Evolutionary conservation across 2,797 vertebrate species (phyloP).

Genomic region (Australoheros facetus): DNA sequence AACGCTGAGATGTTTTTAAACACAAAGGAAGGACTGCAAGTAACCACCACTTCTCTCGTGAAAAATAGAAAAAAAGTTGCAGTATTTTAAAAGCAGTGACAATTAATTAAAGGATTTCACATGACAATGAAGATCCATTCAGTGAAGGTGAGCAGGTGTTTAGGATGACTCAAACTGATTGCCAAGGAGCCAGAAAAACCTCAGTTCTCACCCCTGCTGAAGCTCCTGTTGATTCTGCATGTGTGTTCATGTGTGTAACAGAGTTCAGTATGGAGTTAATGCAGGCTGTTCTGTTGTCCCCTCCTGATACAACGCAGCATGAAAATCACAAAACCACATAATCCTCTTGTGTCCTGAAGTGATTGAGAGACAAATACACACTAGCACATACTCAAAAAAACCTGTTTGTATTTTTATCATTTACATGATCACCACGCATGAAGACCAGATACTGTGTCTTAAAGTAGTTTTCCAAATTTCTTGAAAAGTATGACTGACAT

Average conservation of each 20-base stretch:
- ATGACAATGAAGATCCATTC: background rate
- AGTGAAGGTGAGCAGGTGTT: slow-evolving; percentile 3
- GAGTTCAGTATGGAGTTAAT: slow-evolving; percentile 10
- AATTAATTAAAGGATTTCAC: background rate
- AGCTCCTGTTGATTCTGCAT: slow-evolving; percentile 31
- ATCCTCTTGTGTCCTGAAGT: slow-evolving; percentile 10
- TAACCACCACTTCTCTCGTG: background rate
- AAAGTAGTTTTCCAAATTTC: background rate
- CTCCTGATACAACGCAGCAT: slow-evolving; percentile 26
- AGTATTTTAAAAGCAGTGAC: background rate
- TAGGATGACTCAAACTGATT: slow-evolving; percentile 13
- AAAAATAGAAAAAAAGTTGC: background rate
- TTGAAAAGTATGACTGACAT: background rate
- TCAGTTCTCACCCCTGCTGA: slow-evolving; percentile 19
- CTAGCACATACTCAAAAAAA: background rate
- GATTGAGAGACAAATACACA: background rate
- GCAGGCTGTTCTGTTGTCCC: slow-evolving; percentile 1
- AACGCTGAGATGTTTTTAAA: background rate
- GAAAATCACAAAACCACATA: slow-evolving; percentile 22
- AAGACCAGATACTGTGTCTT: background rate
- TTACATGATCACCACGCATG: background rate
- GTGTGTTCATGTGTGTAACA: slow-evolving; percentile 13
- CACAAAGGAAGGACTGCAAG: background rate
- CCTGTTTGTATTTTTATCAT: background rate
- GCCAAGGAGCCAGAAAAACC: slow-evolving; percentile 19